Evolutionary conservation across 92 coral and sea anemone genomes (phyloP).

Genomic region (Pocillopora meandrina): DNA sequence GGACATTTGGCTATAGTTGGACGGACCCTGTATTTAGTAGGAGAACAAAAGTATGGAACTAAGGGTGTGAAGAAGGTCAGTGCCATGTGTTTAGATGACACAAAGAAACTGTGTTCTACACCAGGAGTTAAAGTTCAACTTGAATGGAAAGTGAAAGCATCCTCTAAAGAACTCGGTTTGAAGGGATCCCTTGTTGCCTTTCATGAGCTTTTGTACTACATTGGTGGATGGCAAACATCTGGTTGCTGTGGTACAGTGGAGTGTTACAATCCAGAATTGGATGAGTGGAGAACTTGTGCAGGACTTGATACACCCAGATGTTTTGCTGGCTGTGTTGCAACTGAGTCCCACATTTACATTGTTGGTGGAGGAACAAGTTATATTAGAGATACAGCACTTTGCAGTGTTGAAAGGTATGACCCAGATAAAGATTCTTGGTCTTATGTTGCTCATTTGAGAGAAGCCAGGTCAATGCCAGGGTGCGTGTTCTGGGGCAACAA

Average conservation of each 20-base stretch:
- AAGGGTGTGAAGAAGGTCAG: conserved; percentile 55
- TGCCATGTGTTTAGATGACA: conserved; percentile 55
- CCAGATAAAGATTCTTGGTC: conserved; percentile 63
- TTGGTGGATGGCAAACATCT: conserved; percentile 69
- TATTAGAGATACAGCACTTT: conserved; percentile 14
- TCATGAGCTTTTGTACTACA: conserved; percentile 60
- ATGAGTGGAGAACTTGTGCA: conserved; percentile 64
- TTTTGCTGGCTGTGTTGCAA: conserved; percentile 67
- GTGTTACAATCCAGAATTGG: conserved; percentile 64
- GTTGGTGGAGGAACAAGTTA: conserved; percentile 71
- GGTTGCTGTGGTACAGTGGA: conserved; percentile 67
- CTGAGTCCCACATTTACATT: conserved; percentile 51
- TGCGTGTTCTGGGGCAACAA: conserved; percentile 51
- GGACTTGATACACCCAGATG: conserved; percentile 63
- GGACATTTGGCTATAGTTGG: conserved; percentile 65
- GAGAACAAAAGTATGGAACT: conserved; percentile 65
- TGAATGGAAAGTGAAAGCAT: conserved; percentile 66
- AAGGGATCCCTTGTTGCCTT: conserved; percentile 61
- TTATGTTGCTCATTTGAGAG: conserved; percentile 57
- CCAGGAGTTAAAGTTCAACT: conserved; percentile 11
- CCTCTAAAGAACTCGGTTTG: conserved; percentile 60
- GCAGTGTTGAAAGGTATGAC: conserved; percentile 63
- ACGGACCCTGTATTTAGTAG: conserved; percentile 69
- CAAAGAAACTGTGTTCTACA: conserved; percentile 33
- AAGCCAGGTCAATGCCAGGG: conserved; percentile 53